Conservation (phyloP, 1,140 invertebrate species). For the Laupala kohalensis region DNA sequence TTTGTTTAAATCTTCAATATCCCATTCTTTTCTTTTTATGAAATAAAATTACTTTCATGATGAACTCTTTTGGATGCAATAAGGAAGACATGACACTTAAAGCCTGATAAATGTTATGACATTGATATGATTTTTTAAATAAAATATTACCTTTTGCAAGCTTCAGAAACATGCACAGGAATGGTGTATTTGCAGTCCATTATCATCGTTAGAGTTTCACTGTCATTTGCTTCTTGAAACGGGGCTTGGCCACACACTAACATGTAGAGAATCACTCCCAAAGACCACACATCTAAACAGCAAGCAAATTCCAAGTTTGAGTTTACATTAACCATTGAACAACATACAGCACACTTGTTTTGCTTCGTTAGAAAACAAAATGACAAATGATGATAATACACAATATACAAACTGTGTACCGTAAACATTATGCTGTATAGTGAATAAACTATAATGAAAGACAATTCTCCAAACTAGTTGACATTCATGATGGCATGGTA, state of each 20-base stretch:
- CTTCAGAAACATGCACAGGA: slow-evolving; percentile 72
- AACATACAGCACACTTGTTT: not conserved
- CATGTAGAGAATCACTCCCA: slow-evolving; percentile 98
- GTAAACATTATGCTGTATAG: too few species aligned
- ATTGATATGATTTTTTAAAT: too few species aligned
- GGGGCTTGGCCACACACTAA: slow-evolving; percentile 92
- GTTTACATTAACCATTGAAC: not conserved
- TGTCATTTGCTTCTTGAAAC: slow-evolving; percentile 98
- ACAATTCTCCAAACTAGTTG: too few species aligned
- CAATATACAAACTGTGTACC: not conserved
- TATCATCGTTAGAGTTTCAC: slow-evolving; percentile 97
- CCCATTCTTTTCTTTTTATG: too few species aligned
- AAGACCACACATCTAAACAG: slow-evolving; percentile 83
- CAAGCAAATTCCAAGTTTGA: not conserved
- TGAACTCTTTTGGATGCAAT: too few species aligned
- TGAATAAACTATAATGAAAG: too few species aligned
- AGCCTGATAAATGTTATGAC: too few species aligned
- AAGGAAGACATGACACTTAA: too few species aligned
- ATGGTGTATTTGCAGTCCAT: slow-evolving; percentile 98
- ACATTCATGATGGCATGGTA: too few species aligned
- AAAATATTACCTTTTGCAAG: slow-evolving; percentile 65
- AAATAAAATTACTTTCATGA: too few species aligned
- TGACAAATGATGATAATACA: not conserved
- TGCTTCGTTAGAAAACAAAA: not conserved
- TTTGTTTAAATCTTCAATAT: too few species aligned